A percentile compares a stretch with the other conserved stretches of the same genome.
phyloP scores from a whole-genome alignment of 2,888 invertebrate genomes.

The Aleiodes alternator region DNA sequence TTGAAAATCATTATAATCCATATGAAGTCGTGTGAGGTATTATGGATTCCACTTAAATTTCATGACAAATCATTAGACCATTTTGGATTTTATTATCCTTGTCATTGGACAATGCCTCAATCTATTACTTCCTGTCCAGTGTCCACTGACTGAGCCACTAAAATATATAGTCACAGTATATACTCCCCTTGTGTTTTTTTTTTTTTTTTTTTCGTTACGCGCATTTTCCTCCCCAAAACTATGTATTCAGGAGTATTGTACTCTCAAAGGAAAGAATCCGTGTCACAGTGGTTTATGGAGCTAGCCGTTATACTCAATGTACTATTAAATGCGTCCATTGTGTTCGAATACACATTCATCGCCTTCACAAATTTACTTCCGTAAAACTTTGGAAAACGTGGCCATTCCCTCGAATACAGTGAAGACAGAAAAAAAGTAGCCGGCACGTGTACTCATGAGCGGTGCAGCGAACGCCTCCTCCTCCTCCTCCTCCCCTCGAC shows the following conservation, averaged over 20 bases:
- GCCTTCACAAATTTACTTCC: constrained; percentile 71
- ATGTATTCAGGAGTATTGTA: constrained; percentile 22
- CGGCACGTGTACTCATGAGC: constrained; percentile 63
- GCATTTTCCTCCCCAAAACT: constrained; percentile 50
- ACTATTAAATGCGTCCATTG: constrained; percentile 74
- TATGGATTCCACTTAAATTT: constrained; percentile 3
- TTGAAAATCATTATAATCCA: not conserved
- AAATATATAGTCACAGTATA: not conserved
- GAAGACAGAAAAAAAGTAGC: constrained; percentile 48
- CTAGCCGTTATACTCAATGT: constrained; percentile 69
- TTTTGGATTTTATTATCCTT: not conserved
- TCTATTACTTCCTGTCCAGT: constrained; percentile 31
- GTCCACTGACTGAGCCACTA: not conserved
- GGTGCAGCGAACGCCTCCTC: constrained; percentile 45
- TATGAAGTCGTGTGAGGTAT: too few relatives aligned
- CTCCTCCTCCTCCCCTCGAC: constrained; percentile 50
- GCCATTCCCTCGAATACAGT: constrained; percentile 50
- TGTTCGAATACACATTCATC: constrained; percentile 62
- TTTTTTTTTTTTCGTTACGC: constrained; percentile 32
- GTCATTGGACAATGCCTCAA: constrained; percentile 22
- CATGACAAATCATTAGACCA: constrained; percentile 6
- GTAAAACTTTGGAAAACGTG: constrained; percentile 50
- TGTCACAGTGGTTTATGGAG: constrained; percentile 38
- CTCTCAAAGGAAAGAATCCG: constrained; percentile 30
- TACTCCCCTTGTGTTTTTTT: not conserved